phyloP scores from a whole-genome alignment of 2,888 invertebrate species.

The Trichacis sp. region DNA sequence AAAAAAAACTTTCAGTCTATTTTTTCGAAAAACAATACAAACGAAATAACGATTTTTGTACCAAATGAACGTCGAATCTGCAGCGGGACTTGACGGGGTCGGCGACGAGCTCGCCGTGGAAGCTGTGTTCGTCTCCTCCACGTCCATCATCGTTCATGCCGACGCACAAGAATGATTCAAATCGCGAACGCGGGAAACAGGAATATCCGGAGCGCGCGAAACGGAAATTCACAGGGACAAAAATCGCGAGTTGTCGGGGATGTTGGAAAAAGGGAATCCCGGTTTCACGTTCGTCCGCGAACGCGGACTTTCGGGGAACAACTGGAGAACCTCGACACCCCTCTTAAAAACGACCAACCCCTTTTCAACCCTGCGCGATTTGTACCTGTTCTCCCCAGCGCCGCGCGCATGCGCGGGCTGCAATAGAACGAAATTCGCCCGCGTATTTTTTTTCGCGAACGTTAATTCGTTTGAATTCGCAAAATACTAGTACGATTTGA shows the following conservation, averaged over 20 bases:
- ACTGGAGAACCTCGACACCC: slow-evolving; percentile 61
- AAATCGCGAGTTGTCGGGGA: slow-evolving; percentile 11
- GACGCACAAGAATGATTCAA: slow-evolving; percentile 36
- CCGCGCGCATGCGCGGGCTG: slow-evolving; percentile 33
- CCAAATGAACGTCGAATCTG: slow-evolving; percentile 67
- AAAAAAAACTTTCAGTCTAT: no score
- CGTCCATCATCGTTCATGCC: slow-evolving; percentile 68
- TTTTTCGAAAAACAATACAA: no score
- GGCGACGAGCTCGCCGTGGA: slow-evolving; percentile 66
- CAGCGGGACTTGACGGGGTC: slow-evolving; percentile 65
- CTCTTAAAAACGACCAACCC: slow-evolving; percentile 47
- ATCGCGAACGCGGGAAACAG: slow-evolving; percentile 18
- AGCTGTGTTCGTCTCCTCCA: slow-evolving; percentile 64
- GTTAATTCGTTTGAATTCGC: slow-evolving; percentile 23
- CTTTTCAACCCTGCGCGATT: slow-evolving; percentile 51
- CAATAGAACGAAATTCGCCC: no score
- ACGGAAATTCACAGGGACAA: slow-evolving; percentile 2
- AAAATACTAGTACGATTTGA: no score
- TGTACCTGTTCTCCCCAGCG: slow-evolving; percentile 36
- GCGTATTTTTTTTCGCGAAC: slow-evolving; percentile 20
- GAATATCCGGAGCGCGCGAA: slow-evolving; percentile 16
- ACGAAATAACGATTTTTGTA: slow-evolving; percentile 36
- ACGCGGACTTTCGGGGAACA: slow-evolving; percentile 67
- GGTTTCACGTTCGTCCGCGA: slow-evolving; percentile 64
- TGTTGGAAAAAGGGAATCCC: slow-evolving; percentile 22